These are phyloP conservation scores for Cylas formicarius DNA, from an alignment of 1,140 invertebrate species.

Conservation along the genomic window DNA sequence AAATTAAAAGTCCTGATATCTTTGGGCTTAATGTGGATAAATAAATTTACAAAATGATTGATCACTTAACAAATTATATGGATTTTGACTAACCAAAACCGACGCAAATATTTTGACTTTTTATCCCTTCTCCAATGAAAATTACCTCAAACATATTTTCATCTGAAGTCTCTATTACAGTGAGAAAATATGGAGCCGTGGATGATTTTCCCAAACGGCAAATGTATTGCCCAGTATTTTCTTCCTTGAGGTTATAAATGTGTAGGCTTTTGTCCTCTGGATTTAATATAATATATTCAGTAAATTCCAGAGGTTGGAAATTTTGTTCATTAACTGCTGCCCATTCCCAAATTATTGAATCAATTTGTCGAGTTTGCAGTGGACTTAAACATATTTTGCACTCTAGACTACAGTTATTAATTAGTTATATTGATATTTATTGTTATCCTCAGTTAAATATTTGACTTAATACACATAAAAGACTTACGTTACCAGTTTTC, in stretches of 20 bases:
- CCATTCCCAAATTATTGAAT: slow-evolving; percentile 45
- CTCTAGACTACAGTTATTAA: slow-evolving; percentile 29
- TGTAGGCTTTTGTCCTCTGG: slow-evolving; percentile 41
- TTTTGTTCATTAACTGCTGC: slow-evolving; percentile 29
- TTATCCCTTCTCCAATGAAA: too few species aligned
- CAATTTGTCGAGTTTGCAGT: slow-evolving; percentile 31
- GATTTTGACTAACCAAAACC: too few species aligned
- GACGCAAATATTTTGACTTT: too few species aligned
- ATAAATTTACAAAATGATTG: not conserved
- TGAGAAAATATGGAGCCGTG: slow-evolving; percentile 43
- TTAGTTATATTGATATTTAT: slow-evolving; percentile 11
- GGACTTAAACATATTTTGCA: slow-evolving; percentile 49
- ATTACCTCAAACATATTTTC: slow-evolving; percentile 18
- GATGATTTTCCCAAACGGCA: slow-evolving; percentile 43
- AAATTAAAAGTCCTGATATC: not conserved
- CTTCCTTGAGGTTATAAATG: slow-evolving; percentile 44
- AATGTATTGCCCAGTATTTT: slow-evolving; percentile 46
- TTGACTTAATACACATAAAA: slow-evolving; percentile 9
- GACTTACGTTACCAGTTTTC: slow-evolving; percentile 41
- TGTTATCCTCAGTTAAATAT: not conserved
- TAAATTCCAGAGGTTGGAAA: slow-evolving; percentile 34
- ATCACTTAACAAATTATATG: not conserved
- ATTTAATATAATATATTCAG: slow-evolving; percentile 42
- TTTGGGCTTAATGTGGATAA: not conserved
- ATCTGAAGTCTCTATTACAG: slow-evolving; percentile 40